A percentile compares a stretch with the other conserved stretches of the same genome.
Evolutionary conservation across 2,888 invertebrate genomes (phyloP).

Genomic region (Andrena minutula): DNA sequence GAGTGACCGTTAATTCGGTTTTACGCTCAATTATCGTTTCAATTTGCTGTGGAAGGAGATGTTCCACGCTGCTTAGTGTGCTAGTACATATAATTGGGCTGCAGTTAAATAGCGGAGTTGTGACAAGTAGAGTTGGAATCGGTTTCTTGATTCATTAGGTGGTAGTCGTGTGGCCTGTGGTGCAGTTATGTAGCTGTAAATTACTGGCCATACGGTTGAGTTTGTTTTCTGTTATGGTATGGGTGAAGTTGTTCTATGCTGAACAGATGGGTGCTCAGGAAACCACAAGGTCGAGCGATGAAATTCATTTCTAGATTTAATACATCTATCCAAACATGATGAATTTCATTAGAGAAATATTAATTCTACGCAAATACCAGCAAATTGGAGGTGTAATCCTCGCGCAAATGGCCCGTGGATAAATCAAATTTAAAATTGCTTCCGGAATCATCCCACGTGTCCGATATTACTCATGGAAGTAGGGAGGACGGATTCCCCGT

Average conservation of each 20-base stretch:
- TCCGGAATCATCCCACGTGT: conserved; percentile 28
- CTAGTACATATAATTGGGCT: too few species aligned
- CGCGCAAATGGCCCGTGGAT: conserved; percentile 18
- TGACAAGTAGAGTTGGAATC: too few species aligned
- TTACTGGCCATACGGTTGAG: too few species aligned
- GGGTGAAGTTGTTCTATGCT: too few species aligned
- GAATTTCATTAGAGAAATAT: not conserved
- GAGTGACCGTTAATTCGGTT: conserved; percentile 13
- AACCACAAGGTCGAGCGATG: not conserved
- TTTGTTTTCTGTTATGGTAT: too few species aligned
- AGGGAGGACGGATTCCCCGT: conserved; percentile 11
- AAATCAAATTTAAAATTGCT: conserved; percentile 44
- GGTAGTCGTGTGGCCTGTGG: too few species aligned
- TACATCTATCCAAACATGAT: too few species aligned
- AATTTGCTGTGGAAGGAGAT: conserved; percentile 12
- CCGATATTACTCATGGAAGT: conserved; percentile 23
- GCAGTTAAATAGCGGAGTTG: too few species aligned
- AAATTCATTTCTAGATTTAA: too few species aligned
- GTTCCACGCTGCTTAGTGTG: too few species aligned
- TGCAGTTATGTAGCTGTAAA: too few species aligned
- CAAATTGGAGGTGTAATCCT: not conserved
- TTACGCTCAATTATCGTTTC: conserved; percentile 27
- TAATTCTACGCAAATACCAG: conserved; percentile 2
- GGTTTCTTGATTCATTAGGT: too few species aligned
- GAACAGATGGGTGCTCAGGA: not conserved